phyloP scores from a whole-genome alignment of 2,113 vertebrate species.

The Maccullochella peelii region DNA sequence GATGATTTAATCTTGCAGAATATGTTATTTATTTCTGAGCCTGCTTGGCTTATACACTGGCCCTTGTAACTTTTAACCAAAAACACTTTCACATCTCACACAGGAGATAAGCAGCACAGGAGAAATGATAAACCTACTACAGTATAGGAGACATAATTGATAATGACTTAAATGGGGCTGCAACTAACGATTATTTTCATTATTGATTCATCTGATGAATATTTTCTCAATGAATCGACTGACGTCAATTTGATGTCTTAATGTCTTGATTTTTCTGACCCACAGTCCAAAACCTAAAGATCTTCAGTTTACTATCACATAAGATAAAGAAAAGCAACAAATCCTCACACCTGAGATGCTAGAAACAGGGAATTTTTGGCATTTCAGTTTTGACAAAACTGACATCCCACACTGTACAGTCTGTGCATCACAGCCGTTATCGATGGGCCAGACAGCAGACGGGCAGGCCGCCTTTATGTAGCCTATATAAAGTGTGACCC shows the following conservation, averaged over 20 bases:
- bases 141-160: neutral
- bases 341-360: neutral
- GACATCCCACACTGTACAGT: slow-evolving; percentile 24
- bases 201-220: neutral
- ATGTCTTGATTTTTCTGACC: neutral
- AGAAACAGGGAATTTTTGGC: neutral
- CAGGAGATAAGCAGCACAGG: neutral
- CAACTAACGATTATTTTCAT: neutral
- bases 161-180: neutral
- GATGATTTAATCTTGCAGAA: neutral
- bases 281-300: neutral
- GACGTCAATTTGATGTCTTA: neutral
- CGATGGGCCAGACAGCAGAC: slow-evolving; percentile 76
- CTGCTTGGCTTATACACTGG: neutral
- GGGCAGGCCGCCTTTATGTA: slow-evolving; percentile 69
- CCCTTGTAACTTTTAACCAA: neutral
- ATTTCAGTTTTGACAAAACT: neutral
- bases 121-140: neutral
- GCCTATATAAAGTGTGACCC: slow-evolving; percentile 79
- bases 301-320: neutral
- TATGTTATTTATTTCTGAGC: neutral
- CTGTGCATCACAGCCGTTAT: slow-evolving; percentile 55
- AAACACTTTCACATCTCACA: neutral
- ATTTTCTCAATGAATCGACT: neutral
- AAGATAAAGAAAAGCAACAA: neutral